A percentile compares a stretch with the other conserved stretches of the same genome.
phyloP scores from a whole-genome alignment of 2,888 invertebrate genomes.

The Elegia similella region DNA sequence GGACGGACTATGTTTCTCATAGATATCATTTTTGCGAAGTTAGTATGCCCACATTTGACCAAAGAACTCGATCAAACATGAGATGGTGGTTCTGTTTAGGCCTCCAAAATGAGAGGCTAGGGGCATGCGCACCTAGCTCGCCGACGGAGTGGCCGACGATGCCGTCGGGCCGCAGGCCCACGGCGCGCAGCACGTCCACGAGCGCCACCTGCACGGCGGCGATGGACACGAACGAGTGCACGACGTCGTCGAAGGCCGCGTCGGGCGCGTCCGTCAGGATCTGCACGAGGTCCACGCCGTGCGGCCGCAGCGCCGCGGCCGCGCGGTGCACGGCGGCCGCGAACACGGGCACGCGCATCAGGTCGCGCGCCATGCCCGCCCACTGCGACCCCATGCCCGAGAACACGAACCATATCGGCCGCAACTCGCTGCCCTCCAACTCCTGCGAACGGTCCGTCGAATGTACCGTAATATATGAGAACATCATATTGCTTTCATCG shows the following conservation, averaged over 20 bases:
- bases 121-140: conserved; percentile 84
- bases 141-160: conserved; percentile 98
- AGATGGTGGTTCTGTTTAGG: no score
- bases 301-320: conserved; percentile 88
- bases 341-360: conserved; percentile 92
- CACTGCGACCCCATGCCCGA: conserved; percentile 99
- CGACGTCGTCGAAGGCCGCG: conserved; percentile 90
- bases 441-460: conserved; percentile 38
- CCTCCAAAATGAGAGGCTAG: no score
- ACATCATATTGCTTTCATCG: no score
- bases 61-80: no score
- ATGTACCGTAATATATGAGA: no score
- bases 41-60: background rate
- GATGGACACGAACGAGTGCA: conserved; percentile 96
- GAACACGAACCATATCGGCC: conserved; percentile 97
- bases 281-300: conserved; percentile 91
- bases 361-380: conserved; percentile 95
- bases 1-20: no score
- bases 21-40: no score
- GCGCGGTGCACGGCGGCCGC: conserved; percentile 88
- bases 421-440: conserved; percentile 69
- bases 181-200: conserved; percentile 90
- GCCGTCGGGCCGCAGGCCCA: conserved; percentile 94
- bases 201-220: conserved; percentile 98
- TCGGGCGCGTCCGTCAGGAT: conserved; percentile 89